Percentiles rank a stretch among this genome's conserved stretches.
Evolutionary conservation across 2,797 vertebrate species (phyloP).

Genomic region (Eulemur albifrons): DNA sequence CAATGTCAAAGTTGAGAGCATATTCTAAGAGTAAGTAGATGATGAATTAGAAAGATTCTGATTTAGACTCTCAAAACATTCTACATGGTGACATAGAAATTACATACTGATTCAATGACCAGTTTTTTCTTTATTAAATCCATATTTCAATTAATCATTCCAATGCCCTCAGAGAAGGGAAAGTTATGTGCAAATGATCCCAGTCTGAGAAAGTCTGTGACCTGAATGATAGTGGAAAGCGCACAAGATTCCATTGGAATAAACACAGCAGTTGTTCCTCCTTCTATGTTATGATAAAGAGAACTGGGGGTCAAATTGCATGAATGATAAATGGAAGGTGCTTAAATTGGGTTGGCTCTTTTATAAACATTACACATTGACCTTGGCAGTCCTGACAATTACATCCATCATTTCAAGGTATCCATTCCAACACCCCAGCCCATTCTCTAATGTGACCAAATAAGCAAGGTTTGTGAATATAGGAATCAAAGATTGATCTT

Average conservation of each 20-base stretch:
- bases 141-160: constrained; percentile 79
- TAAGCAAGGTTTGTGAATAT: constrained; percentile 95
- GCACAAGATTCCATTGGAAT: constrained; percentile 88
- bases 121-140: constrained; percentile 74
- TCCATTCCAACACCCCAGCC: constrained; percentile 92
- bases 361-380: constrained; percentile 93
- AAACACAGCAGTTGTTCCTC: constrained; percentile 93
- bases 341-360: constrained; percentile 92
- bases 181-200: constrained; percentile 88
- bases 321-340: constrained; percentile 94
- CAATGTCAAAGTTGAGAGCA: background rate
- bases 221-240: constrained; percentile 88
- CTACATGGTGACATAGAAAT: constrained; percentile 17
- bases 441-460: constrained; percentile 91
- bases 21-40: background rate
- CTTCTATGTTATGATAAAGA: constrained; percentile 95
- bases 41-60: background rate
- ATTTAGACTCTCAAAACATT: constrained; percentile 55
- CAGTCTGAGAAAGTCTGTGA: constrained; percentile 86
- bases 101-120: constrained; percentile 55
- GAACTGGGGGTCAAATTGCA: constrained; percentile 94
- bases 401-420: constrained; percentile 95
- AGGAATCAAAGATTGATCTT: constrained; percentile 92
- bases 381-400: constrained; percentile 98
- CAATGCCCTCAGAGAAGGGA: constrained; percentile 79